Evolutionary conservation across 2,113 vertebrate genomes (phyloP), one percentile per base, ranked within the genome.

Genomic region (Prochilodus magdalenae): DNA sequence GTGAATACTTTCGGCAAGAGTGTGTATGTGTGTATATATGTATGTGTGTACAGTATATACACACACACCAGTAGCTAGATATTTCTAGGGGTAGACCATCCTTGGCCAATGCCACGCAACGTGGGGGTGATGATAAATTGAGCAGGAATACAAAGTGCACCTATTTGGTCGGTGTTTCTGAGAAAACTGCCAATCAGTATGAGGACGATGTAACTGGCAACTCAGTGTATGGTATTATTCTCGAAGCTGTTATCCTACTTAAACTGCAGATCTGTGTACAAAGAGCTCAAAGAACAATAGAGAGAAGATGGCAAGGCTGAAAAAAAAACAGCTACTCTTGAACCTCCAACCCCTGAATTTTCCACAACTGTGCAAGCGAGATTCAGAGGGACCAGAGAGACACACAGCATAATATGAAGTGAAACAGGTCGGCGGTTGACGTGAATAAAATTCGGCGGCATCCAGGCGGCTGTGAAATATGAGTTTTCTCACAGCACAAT

Each of bases 351-450:
- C 30, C 26, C 33, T 2, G 44, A 36, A 81, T 53, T 40, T 36
- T 66, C 29, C 59, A 40, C 66, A 47, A 4, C 15, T 29, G 0
- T 33, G 36, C 29, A 70, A 47, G 5, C 59, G 59, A 86, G 57
- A 49, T 26, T 49, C 22, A 36, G 14, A 51, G 79, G 71, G 81
- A 87, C 86, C 79, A 84, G 77, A 83, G 51, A 71, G 8, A 73
- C 65, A 70, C 85, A 89, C 89, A 86, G 85, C 82, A 89, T 87
- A 90, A 82, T 83, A 89, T 89, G 85, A 90, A 88, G 89, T 89
- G 86, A 87, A 88, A 27, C 81, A 59, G 85, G 84, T 88, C 87
- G 86, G 89, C 29, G 75, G 87, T 83, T 75, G 86, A 86, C 51
- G 49, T 49, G 53, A 89, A 88, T 86, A 73, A 89, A 74, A 89